A percentile compares a stretch with the other conserved stretches of the same genome.
These are phyloP conservation scores for Smittia aterrima DNA, from an alignment of 2,888 invertebrate species.

Conservation along the genomic window DNA sequence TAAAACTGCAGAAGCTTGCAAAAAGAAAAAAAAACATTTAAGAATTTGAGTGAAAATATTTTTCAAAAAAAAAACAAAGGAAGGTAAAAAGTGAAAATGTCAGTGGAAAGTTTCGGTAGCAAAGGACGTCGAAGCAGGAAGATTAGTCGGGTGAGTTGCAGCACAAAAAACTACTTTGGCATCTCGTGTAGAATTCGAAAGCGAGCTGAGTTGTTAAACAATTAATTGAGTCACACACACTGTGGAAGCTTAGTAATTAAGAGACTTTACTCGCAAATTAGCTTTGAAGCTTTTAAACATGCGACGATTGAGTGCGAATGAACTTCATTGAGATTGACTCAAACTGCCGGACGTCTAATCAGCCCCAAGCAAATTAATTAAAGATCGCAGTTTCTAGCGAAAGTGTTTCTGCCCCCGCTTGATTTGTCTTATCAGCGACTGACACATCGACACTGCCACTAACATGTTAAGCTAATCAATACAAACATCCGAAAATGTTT, in stretches of 20 bases:
- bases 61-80: background rate
- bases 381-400: conserved; percentile 4
- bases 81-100: conserved; percentile 5
- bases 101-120: conserved; percentile 22
- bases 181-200: background rate
- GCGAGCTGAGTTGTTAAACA: background rate
- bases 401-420: background rate
- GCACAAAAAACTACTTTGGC: no score
- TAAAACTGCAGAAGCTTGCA: background rate
- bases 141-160: conserved; percentile 31
- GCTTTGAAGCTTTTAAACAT: background rate
- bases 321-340: background rate
- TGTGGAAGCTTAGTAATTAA: background rate
- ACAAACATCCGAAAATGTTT: background rate
- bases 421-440: background rate
- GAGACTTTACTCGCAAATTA: background rate
- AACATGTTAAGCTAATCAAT: background rate
- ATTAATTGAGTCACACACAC: background rate
- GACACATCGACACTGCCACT: background rate
- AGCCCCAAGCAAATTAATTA: background rate
- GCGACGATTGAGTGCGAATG: background rate
- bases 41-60: background rate
- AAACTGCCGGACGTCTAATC: background rate
- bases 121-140: conserved; percentile 33
- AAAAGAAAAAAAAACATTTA: background rate